Conservation (phyloP, 2,797 vertebrate species). For the Clarias fuscus region DNA sequence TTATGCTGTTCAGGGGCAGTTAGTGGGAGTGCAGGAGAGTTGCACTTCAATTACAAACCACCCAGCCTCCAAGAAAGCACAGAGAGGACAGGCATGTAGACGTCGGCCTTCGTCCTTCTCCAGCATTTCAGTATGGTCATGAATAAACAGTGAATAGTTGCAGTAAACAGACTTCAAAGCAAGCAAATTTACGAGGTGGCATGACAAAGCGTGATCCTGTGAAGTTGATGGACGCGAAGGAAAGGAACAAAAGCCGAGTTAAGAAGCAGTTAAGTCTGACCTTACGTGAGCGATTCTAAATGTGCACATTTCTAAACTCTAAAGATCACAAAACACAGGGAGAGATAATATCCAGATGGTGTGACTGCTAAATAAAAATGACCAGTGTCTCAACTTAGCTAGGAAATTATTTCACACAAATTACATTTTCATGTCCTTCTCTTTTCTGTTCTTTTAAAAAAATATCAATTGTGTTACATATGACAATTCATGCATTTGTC, state of each 20-base stretch:
- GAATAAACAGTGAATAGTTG: conserved; percentile 37
- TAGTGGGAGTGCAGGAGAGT: conserved; percentile 62
- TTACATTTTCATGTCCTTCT: no score
- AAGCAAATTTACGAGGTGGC: conserved; percentile 9
- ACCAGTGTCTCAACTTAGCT: background rate
- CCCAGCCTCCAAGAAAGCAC: conserved; percentile 63
- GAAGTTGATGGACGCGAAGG: conserved; percentile 3
- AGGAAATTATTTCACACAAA: background rate
- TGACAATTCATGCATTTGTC: no score
- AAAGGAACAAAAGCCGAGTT: background rate
- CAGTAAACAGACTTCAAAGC: conserved; percentile 38
- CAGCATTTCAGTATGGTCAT: background rate
- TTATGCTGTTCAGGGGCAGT: conserved; percentile 68
- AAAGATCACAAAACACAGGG: background rate
- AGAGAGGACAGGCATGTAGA: conserved; percentile 26
- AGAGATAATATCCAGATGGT: background rate
- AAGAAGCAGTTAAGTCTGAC: background rate
- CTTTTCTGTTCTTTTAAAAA: background rate
- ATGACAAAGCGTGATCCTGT: background rate
- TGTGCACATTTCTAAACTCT: background rate
- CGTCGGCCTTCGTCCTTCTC: conserved; percentile 4
- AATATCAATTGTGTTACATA: no score
- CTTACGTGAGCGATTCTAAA: background rate
- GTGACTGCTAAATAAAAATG: background rate
- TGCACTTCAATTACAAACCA: conserved; percentile 68